Evolutionary conservation across 2,113 vertebrate genomes (phyloP).

Genomic region (Uria aalge): DNA sequence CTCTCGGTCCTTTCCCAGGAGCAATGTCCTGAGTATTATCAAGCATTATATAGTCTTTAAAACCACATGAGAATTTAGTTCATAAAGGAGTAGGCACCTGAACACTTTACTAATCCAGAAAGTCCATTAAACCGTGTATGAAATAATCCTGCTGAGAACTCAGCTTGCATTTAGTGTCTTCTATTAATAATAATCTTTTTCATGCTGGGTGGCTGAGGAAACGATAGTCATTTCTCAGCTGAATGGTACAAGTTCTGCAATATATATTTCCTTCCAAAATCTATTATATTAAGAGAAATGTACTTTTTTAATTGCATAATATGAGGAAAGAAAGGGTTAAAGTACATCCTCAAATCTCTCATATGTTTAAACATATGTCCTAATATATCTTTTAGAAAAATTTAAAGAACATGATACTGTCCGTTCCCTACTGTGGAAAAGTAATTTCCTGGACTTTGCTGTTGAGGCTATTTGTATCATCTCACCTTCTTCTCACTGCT

Average conservation of each 20-base stretch:
- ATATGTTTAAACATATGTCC: neutral
- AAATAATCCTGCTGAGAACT: neutral
- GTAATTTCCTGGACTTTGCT: neutral
- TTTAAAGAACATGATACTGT: neutral
- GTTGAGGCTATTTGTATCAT: neutral
- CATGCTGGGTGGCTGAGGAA: neutral
- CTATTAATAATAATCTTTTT: constrained; percentile 15
- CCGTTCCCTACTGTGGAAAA: neutral
- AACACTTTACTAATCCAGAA: neutral
- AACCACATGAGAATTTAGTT: neutral
- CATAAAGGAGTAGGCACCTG: neutral
- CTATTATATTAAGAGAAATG: neutral
- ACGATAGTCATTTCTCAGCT: neutral
- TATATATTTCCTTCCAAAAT: neutral
- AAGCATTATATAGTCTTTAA: neutral
- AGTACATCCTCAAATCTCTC: neutral
- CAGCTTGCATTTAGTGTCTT: neutral
- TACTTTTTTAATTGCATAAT: neutral
- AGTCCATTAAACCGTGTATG: neutral
- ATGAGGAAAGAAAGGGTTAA: neutral
- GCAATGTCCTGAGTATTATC: neutral
- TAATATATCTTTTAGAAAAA: neutral
- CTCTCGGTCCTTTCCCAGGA: neutral
- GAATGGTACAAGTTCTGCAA: neutral
- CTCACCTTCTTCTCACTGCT: neutral